These are phyloP conservation scores for Acronicta psi DNA, from an alignment of 2,888 invertebrate species.

Conservation along the genomic window DNA sequence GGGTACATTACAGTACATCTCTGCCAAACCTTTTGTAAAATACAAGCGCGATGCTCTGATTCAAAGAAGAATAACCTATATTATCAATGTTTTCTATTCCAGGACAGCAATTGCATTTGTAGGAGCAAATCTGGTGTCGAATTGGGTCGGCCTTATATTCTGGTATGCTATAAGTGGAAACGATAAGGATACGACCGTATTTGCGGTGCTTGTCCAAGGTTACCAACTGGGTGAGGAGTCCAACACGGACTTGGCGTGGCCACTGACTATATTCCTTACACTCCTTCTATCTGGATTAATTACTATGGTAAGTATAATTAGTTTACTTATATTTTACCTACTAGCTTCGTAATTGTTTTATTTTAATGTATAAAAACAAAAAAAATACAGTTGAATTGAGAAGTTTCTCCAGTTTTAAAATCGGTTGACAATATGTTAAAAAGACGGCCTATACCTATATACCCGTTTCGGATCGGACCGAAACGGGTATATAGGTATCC, in stretches of 20 bases:
- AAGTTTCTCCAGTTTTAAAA: too few relatives aligned
- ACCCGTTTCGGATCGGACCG: too few relatives aligned
- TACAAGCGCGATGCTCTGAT: too few relatives aligned
- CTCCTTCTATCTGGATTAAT: constrained; percentile 75
- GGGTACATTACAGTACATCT: too few relatives aligned
- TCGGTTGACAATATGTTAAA: too few relatives aligned
- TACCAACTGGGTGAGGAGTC: constrained; percentile 65
- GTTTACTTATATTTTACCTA: neutral
- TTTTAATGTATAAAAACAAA: too few relatives aligned
- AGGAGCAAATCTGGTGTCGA: constrained; percentile 65
- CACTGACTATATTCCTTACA: constrained; percentile 65
- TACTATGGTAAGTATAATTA: constrained; percentile 68
- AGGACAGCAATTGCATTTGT: constrained; percentile 74
- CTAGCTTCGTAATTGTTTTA: too few relatives aligned
- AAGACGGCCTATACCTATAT: too few relatives aligned
- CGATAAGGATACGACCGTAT: constrained; percentile 61
- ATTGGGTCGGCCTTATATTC: constrained; percentile 73
- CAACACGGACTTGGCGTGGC: constrained; percentile 65
- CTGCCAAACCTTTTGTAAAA: too few relatives aligned
- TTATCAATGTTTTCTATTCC: constrained; percentile 46
- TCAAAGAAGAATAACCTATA: too few relatives aligned
- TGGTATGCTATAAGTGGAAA: constrained; percentile 72
- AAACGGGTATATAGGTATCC: too few relatives aligned
- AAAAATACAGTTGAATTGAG: too few relatives aligned
- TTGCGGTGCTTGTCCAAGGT: constrained; percentile 70